These are phyloP conservation scores for Baccha elongata DNA, from an alignment of 2,888 invertebrate species.

Conservation along the genomic window DNA sequence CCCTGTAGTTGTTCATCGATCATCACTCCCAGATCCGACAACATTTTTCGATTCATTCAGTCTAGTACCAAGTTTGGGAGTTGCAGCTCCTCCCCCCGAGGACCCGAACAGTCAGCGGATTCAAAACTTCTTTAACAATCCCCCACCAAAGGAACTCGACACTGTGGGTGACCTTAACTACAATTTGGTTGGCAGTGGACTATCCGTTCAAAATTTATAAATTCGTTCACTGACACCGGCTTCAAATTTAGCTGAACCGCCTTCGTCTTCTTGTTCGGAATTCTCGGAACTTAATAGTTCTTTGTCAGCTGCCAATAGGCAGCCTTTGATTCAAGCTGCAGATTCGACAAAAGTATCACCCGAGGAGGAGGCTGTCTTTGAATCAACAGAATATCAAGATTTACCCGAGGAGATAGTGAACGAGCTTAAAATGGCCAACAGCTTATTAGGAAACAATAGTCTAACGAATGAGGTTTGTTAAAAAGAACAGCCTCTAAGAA, in stretches of 20 bases:
- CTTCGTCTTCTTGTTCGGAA: constrained; percentile 81
- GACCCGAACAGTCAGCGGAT: constrained; percentile 78
- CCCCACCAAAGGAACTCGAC: constrained; percentile 79
- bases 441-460: constrained; percentile 68
- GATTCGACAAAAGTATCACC: constrained; percentile 68
- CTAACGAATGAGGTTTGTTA: constrained; percentile 76
- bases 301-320: constrained; percentile 58
- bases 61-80: constrained; percentile 49
- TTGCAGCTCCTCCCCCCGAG: constrained; percentile 56
- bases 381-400: constrained; percentile 75
- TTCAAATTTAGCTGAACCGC: constrained; percentile 81
- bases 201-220: constrained; percentile 76
- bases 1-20: constrained; percentile 28
- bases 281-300: constrained; percentile 78
- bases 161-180: constrained; percentile 80
- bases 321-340: constrained; percentile 58
- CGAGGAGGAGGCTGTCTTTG: constrained; percentile 59
- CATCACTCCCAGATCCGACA: constrained; percentile 73
- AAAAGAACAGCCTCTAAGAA: background rate
- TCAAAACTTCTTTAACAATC: constrained; percentile 82
- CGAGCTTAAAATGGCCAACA: constrained; percentile 79
- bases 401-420: constrained; percentile 80
- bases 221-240: constrained; percentile 79
- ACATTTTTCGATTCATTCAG: constrained; percentile 77
- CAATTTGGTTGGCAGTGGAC: constrained; percentile 80